Evolutionary conservation across 2,113 vertebrate genomes (phyloP), one percentile per base, ranked within the genome.

Genomic region (Jacana jacana): DNA sequence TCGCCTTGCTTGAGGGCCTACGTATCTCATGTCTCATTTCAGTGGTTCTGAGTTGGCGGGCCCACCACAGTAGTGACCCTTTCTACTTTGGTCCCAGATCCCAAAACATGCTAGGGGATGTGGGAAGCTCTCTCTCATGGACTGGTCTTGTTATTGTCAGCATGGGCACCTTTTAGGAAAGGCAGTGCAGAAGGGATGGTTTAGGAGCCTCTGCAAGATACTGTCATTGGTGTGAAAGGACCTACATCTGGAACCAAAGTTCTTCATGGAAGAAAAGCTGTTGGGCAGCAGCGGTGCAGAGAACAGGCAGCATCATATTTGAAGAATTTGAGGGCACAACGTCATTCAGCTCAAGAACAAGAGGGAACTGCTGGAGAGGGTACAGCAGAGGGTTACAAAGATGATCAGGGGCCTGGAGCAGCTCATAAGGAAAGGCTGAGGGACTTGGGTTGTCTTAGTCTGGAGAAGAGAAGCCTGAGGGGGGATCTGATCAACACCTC

Each of bases 1-100:
- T 35, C 60, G 8, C 24, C 6, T 58, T 1, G 3, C 10, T 58
- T 40, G 9, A n/a, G 51, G 39, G 40, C 73, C 60, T 51, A 0
- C 0, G 0, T 12, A 3, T 2, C 19, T 52, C 8, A 4, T 23
- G 51, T 57, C 81, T 52, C 11, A 24, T 35, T 83, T n/a, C 0
- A 4, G 16, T 25, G 63, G 22, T 24, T 64, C 54, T 39, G 33
- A 10, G 33, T 31, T 25, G 44, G 51, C 27, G 23, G 31, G 33
- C 17, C 42, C n/a, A 54, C 49, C 5, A 17, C 33, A 30, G 17
- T 4, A 48, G 68, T 68, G 68, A 30, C 64, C 1, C 0, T 77
- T 76, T 55, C 37, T 17, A 4, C 28, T 33, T 46, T 5, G 11
- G 11, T 27, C 19, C 17, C 28, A 31, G 42, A 12, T 83, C 52